phyloP scores from a whole-genome alignment of 2,113 vertebrate genomes.

The Bolborhynchus lineola region DNA sequence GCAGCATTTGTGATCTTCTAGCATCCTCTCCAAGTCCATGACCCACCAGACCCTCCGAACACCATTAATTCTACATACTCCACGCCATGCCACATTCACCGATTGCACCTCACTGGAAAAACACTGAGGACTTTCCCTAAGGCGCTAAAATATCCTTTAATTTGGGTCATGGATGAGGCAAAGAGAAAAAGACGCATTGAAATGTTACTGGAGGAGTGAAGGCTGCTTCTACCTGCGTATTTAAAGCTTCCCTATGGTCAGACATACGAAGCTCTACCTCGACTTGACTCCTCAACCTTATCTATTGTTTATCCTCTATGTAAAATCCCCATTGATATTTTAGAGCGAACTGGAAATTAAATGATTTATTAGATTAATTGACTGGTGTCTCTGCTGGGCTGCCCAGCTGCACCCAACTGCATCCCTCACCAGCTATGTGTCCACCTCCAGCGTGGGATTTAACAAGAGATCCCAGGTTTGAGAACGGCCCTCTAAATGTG shows the following conservation, averaged over 20 bases:
- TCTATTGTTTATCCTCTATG: neutral
- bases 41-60: neutral
- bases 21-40: neutral
- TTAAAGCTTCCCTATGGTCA: neutral
- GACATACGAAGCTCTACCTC: neutral
- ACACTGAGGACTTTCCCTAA: neutral
- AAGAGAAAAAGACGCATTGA: neutral
- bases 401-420: neutral
- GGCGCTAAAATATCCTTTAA: neutral
- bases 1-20: neutral
- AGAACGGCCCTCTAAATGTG: neutral
- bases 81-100: accelerated
- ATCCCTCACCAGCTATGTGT: neutral
- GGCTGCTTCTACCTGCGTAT: neutral
- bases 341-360: neutral
- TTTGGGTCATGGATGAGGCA: neutral
- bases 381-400: accelerated
- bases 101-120: accelerated
- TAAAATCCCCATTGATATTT: neutral
- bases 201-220: neutral
- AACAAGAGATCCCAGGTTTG: neutral
- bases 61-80: accelerated
- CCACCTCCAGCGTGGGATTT: neutral
- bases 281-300: neutral
- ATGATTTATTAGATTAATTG: neutral